Base-by-base conservation (phyloP, 2,113 vertebrate genomes). In the Rhynchomys soricoides region DNA sequence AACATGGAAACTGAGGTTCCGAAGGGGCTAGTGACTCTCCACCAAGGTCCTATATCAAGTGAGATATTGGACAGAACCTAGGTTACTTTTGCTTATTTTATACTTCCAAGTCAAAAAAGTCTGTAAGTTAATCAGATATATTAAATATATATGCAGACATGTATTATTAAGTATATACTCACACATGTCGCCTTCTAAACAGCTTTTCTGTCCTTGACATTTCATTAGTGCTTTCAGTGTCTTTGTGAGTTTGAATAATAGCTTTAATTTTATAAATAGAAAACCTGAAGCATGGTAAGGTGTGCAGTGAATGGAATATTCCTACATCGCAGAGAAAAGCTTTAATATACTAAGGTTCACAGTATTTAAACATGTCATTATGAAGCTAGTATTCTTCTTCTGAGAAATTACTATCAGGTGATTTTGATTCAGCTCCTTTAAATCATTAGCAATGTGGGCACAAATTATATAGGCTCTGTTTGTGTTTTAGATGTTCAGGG, bases 251-350 rank as follows among this genome's bases (percentile, higher is more conserved):
- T 92, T 91, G 43, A 95, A 48, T 71, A 91, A 68, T n/a, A 88
- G 12, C 83, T 96, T 96, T 48, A 94, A 79, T 81, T 96, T 88
- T 88, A 79, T 85, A 94, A 94, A 77, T 37, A 90, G 55, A 74
- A 97, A 95, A 90, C 40, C 37, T 71, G 19, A 86, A 85, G 89
- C 87, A 88, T 7, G 24, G 21, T 48, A 31, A 89, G 45, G 9
- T 77, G 34, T 88, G 94, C 34, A 81, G 40, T 96, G 87, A 81
- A 66, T 40, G 95, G 74, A 89, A 85, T 87, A 94, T 87, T 77
- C 96, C 81, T 73, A 19, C 62, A 21, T 94, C n/a, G 87, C 40
- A 16, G 55, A 79, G 91, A 87, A 79, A 96, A 62, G 59, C 50
- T 90, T 93, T 43, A 70, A 77, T 94, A 89, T 66, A 70, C 12